Conservation (phyloP, 2,888 invertebrate species). For the Cybosia mesomella region DNA sequence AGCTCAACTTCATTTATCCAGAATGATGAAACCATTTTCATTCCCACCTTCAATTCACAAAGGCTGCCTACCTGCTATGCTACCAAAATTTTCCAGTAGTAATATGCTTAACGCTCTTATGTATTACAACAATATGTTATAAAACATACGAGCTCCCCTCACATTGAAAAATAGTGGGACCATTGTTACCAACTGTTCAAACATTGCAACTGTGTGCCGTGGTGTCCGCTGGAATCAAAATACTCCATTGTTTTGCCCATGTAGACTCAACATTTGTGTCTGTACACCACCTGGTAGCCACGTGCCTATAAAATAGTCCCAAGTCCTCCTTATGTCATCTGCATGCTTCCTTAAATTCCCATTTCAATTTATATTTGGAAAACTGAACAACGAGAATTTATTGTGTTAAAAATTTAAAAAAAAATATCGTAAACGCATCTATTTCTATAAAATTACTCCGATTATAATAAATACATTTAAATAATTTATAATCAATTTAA, state of each 20-base stretch:
- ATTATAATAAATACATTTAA: no score
- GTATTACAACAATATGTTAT: conserved; percentile 43
- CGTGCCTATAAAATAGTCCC: conserved; percentile 55
- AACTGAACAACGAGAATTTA: neutral
- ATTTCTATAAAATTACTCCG: no score
- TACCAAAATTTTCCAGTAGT: conserved; percentile 31
- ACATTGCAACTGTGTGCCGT: conserved; percentile 59
- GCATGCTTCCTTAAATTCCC: conserved; percentile 16
- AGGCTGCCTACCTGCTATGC: neutral
- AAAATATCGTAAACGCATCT: no score
- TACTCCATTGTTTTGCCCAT: conserved; percentile 71
- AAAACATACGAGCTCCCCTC: conserved; percentile 43
- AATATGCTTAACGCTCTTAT: neutral
- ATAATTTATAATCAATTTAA: conserved; percentile 23
- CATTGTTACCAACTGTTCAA: conserved; percentile 78
- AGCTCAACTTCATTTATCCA: neutral
- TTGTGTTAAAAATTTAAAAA: neutral
- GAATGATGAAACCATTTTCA: neutral
- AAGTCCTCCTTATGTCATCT: conserved; percentile 31
- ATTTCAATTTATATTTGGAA: conserved; percentile 2
- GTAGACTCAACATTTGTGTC: conserved; percentile 72
- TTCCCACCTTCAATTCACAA: neutral
- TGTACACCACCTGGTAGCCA: conserved; percentile 71
- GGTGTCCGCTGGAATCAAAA: conserved; percentile 74
- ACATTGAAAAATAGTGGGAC: conserved; percentile 56